These are phyloP conservation scores for Polietes domitor DNA, from an alignment of 2,888 invertebrate species.

Conservation along the genomic window DNA sequence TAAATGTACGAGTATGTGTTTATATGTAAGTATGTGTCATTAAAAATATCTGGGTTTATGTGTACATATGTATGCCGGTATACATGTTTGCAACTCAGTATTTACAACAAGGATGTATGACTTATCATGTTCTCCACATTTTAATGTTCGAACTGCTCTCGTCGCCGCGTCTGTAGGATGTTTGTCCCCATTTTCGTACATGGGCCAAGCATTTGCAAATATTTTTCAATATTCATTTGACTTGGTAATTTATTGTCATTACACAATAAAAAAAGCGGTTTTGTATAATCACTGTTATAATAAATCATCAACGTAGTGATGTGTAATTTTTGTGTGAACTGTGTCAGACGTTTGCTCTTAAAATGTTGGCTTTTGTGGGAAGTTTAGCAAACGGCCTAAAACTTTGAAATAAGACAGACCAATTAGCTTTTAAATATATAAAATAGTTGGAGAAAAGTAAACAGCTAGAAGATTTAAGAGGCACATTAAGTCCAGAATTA, in stretches of 20 bases:
- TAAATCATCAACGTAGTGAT: background rate
- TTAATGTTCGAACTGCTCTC: slow-evolving; percentile 21
- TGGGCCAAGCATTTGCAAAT: background rate
- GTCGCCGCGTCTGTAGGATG: background rate
- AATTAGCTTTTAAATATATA: too few relatives aligned
- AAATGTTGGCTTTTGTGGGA: background rate
- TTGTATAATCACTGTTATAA: background rate
- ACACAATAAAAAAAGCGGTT: background rate
- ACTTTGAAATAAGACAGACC: too few relatives aligned
- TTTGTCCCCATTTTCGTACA: slow-evolving; percentile 16
- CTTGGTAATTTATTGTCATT: background rate
- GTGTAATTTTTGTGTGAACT: background rate
- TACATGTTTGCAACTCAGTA: background rate
- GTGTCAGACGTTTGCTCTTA: background rate
- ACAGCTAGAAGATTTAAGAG: too few relatives aligned
- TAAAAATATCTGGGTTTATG: slow-evolving; percentile 25
- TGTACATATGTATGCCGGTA: background rate
- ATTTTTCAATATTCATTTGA: background rate
- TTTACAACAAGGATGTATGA: slow-evolving; percentile 14
- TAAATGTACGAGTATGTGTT: too few relatives aligned
- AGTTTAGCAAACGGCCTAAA: too few relatives aligned
- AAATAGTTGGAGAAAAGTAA: too few relatives aligned
- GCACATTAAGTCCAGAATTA: too few relatives aligned
- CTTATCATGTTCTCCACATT: slow-evolving; percentile 33
- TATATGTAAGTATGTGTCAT: background rate